Evolutionary conservation across 2,797 vertebrate genomes (phyloP), one percentile per base, ranked within the genome.

Genomic region (Perodicticus potto): DNA sequence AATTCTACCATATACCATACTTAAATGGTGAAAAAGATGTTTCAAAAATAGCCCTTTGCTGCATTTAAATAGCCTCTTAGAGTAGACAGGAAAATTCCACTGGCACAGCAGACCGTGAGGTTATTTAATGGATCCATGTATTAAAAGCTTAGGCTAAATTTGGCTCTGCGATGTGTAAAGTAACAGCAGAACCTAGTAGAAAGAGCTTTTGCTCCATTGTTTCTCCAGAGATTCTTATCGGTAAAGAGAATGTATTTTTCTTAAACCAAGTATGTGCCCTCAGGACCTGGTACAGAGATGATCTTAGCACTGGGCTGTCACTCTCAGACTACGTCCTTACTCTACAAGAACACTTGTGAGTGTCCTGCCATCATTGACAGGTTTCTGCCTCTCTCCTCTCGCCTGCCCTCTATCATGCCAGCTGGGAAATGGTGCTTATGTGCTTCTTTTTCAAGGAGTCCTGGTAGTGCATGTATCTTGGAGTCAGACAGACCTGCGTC

Each of bases 91-190:
- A 96, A 94, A 85, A 96, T 96, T 96, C 94, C 84, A 94, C 73
- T 5, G 49, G 63, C 43, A 86, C 37, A 43, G 74, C 37, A n/a
- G 49, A 82, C 25, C 4, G 0, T 17, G 20, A 45, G 37, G 57
- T 89, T 95, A 7, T 70, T 89, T 76, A 89, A 94, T 34, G 95
- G 63, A 76, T 45, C 73, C 17, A 2, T 86, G 65, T 85, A 80
- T 94, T 96, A 94, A 96, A 96, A 87, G 27, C 69, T 92, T 80
- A 90, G n/a, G 55, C 88, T 97, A 94, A 91, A 92, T 96, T 89
- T 85, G 83, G 86, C 22, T 74, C 65, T 61, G 61, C 25, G 80
- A 29, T 89, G 5, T 65, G 19, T 87, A 89, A 96, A 96, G 49
- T 43, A 94, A 77, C 65, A 95, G 55, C 67, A 89, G 80, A 89